phyloP scores from a whole-genome alignment of 2,797 vertebrate genomes.

The Neostethus bicornis region DNA sequence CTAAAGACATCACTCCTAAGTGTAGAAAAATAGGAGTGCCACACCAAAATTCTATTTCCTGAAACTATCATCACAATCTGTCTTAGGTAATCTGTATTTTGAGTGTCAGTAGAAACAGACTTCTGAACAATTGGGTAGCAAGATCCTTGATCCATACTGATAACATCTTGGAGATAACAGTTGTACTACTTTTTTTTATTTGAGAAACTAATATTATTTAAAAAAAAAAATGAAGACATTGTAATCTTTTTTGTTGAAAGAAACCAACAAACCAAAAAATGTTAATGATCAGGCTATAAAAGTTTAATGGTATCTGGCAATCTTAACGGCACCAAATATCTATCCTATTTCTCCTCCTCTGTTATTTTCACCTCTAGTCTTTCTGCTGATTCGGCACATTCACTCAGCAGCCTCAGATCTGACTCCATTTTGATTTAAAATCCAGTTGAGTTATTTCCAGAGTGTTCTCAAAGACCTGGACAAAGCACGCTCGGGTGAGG shows the following conservation, averaged over 20 bases:
- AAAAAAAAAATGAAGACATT: conserved; percentile 1
- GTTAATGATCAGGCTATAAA: conserved; percentile 30
- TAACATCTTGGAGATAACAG: conserved; percentile 1
- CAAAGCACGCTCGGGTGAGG: conserved; percentile 70
- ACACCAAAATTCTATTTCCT: conserved; percentile 41
- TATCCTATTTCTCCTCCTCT: conserved; percentile 23
- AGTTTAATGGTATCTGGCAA: conserved; percentile 21
- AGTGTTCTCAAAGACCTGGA: conserved; percentile 63
- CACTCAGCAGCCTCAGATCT: conserved; percentile 49
- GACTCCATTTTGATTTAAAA: conserved; percentile 62
- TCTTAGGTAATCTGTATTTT: conserved; percentile 35
- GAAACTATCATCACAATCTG: conserved; percentile 50
- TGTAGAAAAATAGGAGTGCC: conserved; percentile 33
- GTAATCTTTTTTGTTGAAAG: conserved; percentile 22
- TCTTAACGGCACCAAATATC: conserved; percentile 36
- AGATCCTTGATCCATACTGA: conserved; percentile 2
- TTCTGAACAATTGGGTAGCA: conserved; percentile 11
- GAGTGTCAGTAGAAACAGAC: conserved; percentile 25
- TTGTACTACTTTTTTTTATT: conserved; percentile 6
- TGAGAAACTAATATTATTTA: not conserved
- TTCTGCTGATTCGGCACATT: conserved; percentile 67
- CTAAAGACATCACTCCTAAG: conserved; percentile 49
- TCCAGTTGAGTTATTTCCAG: conserved; percentile 71
- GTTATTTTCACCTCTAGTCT: conserved; percentile 39
- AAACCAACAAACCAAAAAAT: conserved; percentile 32